Conservation (phyloP, 1,140 invertebrate species). For the Eumeta japonica region DNA sequence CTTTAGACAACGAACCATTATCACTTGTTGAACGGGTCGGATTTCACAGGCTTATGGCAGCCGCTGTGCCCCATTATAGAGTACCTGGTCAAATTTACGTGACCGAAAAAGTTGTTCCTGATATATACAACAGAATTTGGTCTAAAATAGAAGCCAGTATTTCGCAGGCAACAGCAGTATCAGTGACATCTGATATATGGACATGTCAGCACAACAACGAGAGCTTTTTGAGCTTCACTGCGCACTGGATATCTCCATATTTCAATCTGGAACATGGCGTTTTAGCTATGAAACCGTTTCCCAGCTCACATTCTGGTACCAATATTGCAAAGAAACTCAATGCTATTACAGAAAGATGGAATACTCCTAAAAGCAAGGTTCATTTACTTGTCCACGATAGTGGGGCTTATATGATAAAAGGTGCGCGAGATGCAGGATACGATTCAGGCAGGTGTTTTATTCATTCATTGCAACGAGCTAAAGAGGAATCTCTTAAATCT, state of each 20-base stretch:
- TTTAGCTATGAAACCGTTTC: slow-evolving; percentile 21
- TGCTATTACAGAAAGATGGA: too few relatives aligned
- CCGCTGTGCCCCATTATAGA: slow-evolving; percentile 16
- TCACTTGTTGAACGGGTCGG: slow-evolving; percentile 17
- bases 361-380: slow-evolving; percentile 16
- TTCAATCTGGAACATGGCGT: slow-evolving; percentile 21
- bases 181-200: too few relatives aligned
- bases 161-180: slow-evolving; percentile 17
- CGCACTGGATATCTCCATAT: slow-evolving; percentile 21
- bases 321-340: too few relatives aligned
- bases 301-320: slow-evolving; percentile 15
- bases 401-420: slow-evolving; percentile 28
- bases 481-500: slow-evolving; percentile 13
- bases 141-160: slow-evolving; percentile 17
- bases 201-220: slow-evolving; percentile 20
- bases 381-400: slow-evolving; percentile 19
- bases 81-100: slow-evolving; percentile 20
- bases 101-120: too few relatives aligned
- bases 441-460: slow-evolving; percentile 25
- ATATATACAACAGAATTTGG: slow-evolving; percentile 20
- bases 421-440: slow-evolving; percentile 14
- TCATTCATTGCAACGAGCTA: slow-evolving; percentile 19
- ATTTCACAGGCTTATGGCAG: slow-evolving; percentile 15
- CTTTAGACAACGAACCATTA: slow-evolving; percentile 21
- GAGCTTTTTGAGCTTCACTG: slow-evolving; percentile 26